Conservation (phyloP, 2,888 invertebrate genomes). For the Andrena camellia region DNA sequence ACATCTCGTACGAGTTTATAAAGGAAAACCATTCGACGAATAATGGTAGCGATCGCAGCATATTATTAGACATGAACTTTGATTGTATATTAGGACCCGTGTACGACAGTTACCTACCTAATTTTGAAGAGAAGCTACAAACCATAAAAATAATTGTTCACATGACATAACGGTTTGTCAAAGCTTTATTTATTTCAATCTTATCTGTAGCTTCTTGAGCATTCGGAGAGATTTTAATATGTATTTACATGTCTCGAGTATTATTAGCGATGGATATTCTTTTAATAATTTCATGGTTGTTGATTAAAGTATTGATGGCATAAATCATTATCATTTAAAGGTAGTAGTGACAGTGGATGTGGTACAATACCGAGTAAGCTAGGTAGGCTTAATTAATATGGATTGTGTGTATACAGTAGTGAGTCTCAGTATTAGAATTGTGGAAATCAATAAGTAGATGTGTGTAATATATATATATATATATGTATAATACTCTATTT, state of each 20-base stretch:
- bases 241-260: constrained; percentile 18
- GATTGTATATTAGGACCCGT: background rate
- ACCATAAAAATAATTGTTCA: constrained; percentile 11
- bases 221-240: constrained; percentile 7
- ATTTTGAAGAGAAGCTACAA: background rate
- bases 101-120: too few relatives aligned
- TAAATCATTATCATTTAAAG: constrained; percentile 53
- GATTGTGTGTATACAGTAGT: constrained; percentile 67
- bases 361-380: constrained; percentile 57
- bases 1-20: constrained; percentile 24
- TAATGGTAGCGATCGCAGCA: background rate
- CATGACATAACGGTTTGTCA: background rate
- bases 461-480: constrained; percentile 33
- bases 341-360: constrained; percentile 60
- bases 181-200: constrained; percentile 8
- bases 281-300: constrained; percentile 19
- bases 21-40: background rate
- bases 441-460: constrained; percentile 73
- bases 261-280: constrained; percentile 12
- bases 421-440: constrained; percentile 67
- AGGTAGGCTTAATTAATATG: constrained; percentile 73
- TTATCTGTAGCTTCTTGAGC: constrained; percentile 16
- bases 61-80: constrained; percentile 12
- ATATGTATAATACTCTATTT: constrained; percentile 39
- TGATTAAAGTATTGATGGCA: constrained; percentile 27